Conservation (phyloP, 2,113 vertebrate genomes). For the Pongo abelii region DNA sequence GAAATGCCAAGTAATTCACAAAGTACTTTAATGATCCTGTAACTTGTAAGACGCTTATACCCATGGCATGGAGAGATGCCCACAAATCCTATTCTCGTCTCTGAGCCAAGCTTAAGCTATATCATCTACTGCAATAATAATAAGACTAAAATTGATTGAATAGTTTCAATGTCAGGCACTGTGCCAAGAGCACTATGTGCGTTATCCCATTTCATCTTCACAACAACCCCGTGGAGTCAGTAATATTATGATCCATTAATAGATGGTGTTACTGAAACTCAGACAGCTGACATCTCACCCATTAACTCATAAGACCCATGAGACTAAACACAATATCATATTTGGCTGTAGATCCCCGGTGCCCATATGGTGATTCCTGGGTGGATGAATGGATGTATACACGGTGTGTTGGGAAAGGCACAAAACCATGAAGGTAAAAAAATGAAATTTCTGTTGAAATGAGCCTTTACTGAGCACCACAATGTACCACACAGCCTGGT, state of each 20-base stretch:
- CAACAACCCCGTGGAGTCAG: fast-evolving
- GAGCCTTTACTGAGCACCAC: neutral
- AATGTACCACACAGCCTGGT: neutral
- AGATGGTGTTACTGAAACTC: neutral
- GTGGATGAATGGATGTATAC: too few species aligned
- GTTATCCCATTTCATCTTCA: neutral
- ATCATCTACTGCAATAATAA: neutral
- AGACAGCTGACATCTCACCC: neutral
- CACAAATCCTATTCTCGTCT: neutral
- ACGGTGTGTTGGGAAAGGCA: neutral
- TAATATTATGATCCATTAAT: neutral
- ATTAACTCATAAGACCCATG: neutral
- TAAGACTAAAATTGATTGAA: neutral
- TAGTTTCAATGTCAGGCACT: neutral
- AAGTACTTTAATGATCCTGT: neutral
- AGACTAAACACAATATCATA: fast-evolving
- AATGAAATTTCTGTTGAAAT: neutral
- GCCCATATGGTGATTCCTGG: neutral
- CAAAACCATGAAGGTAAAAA: neutral
- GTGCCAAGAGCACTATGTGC: neutral
- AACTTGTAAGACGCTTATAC: neutral
- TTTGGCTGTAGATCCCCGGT: neutral
- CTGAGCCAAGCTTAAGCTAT: neutral
- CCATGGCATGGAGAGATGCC: fast-evolving
- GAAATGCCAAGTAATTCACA: neutral